A percentile compares a stretch with the other conserved stretches of the same genome.
Evolutionary conservation across 2,113 vertebrate genomes (phyloP).

Genomic region (Pseudorectes ferrugineus): DNA sequence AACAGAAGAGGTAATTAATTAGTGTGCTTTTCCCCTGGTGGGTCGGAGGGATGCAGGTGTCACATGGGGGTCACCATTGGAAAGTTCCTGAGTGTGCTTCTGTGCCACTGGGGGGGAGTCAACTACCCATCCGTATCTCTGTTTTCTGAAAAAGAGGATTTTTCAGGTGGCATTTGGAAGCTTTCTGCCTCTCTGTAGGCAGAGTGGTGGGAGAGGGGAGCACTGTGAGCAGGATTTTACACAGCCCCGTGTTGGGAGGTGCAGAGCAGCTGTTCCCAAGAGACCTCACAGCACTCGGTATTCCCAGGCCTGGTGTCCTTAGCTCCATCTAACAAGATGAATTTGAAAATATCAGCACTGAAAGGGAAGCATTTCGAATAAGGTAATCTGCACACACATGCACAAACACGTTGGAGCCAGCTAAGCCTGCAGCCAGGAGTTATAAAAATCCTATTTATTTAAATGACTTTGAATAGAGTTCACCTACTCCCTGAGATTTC

Average conservation of each 20-base stretch:
- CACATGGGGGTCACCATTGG: rapidly evolving
- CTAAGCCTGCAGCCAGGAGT: neutral
- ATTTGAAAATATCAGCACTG: neutral
- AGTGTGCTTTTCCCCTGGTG: rapidly evolving
- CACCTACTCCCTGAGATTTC: neutral
- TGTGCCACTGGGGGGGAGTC: neutral
- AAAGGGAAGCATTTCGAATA: neutral
- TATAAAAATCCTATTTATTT: neutral
- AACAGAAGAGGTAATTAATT: neutral
- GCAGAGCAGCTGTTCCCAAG: neutral
- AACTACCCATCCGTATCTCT: neutral
- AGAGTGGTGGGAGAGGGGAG: neutral
- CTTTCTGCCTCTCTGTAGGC: neutral
- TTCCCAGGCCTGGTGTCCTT: neutral
- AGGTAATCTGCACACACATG: neutral
- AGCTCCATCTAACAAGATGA: rapidly evolving
- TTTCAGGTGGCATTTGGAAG: neutral
- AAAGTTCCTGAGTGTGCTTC: neutral
- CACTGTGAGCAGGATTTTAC: neutral
- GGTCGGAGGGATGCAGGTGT: rapidly evolving
- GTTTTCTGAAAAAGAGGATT: neutral
- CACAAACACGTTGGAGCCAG: neutral
- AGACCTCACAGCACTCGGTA: neutral
- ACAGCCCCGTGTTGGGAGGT: neutral
- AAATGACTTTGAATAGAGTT: neutral